phyloP scores from a whole-genome alignment of 2,113 vertebrate species.

The Myxocyprinus asiaticus region DNA sequence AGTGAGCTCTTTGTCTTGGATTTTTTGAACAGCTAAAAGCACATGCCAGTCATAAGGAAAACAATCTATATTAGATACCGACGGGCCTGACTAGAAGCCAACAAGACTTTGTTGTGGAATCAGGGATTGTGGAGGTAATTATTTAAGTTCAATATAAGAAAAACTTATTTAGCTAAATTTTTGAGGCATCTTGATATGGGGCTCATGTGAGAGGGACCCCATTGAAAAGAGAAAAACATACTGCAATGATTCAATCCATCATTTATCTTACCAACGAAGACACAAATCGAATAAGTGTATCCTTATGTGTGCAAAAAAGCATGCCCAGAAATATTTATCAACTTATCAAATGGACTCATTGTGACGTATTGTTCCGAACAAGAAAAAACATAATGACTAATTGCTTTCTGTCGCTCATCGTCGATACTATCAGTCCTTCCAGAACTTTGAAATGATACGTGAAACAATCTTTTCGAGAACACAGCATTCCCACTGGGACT shows the following conservation, averaged over 20 bases:
- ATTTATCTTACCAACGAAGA: background rate
- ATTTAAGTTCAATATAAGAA: conserved; percentile 26
- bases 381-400: background rate
- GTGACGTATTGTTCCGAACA: background rate
- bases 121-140: conserved; percentile 10
- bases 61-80: conserved; percentile 14
- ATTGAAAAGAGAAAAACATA: conserved; percentile 27
- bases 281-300: conserved; percentile 4
- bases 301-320: conserved; percentile 11
- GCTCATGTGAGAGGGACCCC: background rate
- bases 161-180: too few relatives aligned
- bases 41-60: conserved; percentile 28
- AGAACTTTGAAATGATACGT: background rate
- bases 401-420: conserved; percentile 21
- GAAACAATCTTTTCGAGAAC: conserved; percentile 7
- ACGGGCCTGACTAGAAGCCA: conserved; percentile 17
- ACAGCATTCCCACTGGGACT: conserved; percentile 22
- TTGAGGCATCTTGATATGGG: background rate
- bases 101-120: conserved; percentile 34
- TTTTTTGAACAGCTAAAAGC: conserved; percentile 9
- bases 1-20: conserved; percentile 23
- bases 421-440: conserved; percentile 10
- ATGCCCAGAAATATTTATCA: conserved; percentile 16
- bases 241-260: background rate
- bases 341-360: conserved; percentile 11